Evolutionary conservation across 2,797 vertebrate genomes (phyloP).

Genomic region (Chelonia mydas): DNA sequence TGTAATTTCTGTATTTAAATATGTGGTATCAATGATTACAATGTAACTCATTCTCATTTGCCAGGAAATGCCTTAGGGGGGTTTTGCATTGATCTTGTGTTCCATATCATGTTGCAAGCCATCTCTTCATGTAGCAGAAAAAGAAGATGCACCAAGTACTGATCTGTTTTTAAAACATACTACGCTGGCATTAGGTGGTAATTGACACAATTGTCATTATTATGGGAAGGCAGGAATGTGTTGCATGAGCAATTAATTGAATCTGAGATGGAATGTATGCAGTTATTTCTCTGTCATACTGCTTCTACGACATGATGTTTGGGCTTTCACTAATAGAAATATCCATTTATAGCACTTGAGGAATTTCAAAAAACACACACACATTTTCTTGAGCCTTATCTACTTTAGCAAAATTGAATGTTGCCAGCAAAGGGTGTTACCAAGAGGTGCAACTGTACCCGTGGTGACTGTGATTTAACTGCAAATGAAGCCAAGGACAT

Average conservation of each 20-base stretch:
- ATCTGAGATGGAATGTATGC: background rate
- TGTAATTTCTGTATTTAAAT: conserved; percentile 15
- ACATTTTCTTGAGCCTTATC: background rate
- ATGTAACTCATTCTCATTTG: background rate
- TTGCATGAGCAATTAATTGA: background rate
- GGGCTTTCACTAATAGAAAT: background rate
- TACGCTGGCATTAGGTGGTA: background rate
- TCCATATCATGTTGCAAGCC: background rate
- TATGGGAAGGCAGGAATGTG: background rate
- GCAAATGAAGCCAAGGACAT: background rate
- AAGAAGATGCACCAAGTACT: background rate
- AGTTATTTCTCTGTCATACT: background rate
- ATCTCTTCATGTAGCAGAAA: background rate
- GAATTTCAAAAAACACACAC: background rate
- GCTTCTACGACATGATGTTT: background rate
- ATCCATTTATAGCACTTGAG: background rate
- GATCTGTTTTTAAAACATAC: accelerated
- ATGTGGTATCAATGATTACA: background rate
- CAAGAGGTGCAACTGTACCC: accelerated
- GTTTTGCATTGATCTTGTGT: background rate
- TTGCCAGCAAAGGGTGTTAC: background rate
- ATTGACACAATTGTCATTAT: accelerated
- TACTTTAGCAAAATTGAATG: background rate
- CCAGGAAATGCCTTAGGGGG: background rate
- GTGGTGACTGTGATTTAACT: background rate